phyloP scores from a whole-genome alignment of 2,888 invertebrate genomes.

The Macrophya annulata region DNA sequence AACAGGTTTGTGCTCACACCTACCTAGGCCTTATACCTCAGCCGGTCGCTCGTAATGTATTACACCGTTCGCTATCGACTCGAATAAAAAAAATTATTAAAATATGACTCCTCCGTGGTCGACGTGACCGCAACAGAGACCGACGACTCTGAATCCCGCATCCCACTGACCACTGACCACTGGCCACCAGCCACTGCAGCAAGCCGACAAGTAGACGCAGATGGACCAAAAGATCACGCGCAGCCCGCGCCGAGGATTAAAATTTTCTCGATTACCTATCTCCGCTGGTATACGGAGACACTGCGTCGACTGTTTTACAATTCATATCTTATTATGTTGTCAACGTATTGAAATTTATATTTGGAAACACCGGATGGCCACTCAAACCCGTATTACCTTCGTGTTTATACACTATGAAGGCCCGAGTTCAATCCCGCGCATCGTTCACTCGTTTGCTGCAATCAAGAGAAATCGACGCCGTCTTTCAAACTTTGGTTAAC shows the following conservation, averaged over 20 bases:
- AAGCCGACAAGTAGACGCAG: conserved; percentile 36
- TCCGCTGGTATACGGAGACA: neutral
- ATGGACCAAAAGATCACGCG: conserved; percentile 30
- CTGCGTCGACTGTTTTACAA: conserved; percentile 54
- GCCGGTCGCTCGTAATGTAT: conserved; percentile 44
- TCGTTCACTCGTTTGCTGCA: conserved; percentile 20
- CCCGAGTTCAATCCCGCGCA: neutral
- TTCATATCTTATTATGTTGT: conserved; percentile 55
- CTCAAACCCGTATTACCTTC: conserved; percentile 44
- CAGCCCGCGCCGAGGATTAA: conserved; percentile 48
- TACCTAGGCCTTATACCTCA: conserved; percentile 39
- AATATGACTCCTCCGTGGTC: conserved; percentile 12
- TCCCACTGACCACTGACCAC: conserved; percentile 35
- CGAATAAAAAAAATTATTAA: conserved; percentile 46
- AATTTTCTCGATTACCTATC: conserved; percentile 43
- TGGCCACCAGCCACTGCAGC: conserved; percentile 28
- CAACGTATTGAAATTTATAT: conserved; percentile 53
- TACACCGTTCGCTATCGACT: conserved; percentile 52
- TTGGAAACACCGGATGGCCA: conserved; percentile 43
- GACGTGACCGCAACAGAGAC: conserved; percentile 12
- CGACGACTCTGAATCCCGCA: conserved; percentile 26
- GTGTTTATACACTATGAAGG: conserved; percentile 31
- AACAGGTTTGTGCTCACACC: conserved; percentile 56
- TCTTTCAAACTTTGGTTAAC: conserved; percentile 9
- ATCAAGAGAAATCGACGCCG: conserved; percentile 44